Evolutionary conservation across 2,888 invertebrate species (phyloP), one percentile per base, ranked within the genome.

Genomic region (Chloromyia formosa): DNA sequence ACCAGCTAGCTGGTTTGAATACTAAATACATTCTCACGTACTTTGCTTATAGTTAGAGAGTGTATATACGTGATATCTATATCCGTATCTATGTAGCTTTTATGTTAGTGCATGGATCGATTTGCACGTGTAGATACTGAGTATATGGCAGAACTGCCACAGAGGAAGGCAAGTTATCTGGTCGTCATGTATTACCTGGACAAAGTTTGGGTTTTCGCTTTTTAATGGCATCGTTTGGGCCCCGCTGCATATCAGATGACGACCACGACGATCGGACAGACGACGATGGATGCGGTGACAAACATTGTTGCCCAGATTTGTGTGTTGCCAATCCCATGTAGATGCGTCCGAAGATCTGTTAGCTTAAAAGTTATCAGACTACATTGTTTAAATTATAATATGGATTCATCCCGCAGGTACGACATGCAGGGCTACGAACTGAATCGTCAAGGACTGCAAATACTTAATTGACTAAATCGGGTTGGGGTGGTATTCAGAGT

Each of bases 71-170:
- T 5, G 12, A 14, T 62, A 62, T 35, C 14, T 56, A 18, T 20
- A 10, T 62, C 62, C 23, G 40, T 62, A 16, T 40, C 40, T 69
- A 54, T 20, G 49, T 5, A 7, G 12, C 12, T 49, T 5, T 49
- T 5, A 49, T 10, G 10, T 49, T 12, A 3, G 16, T 49, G 68
- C 23, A 27, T 35, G 42, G 54, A 54, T 23, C 35, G 27, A 69
- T 69, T 69, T 54, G 68, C 68, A 69, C 68, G 68, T 69, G 68
- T 69, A 54, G 53, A 22, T 69, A 35, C 23, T 53, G 54, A 27
- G 53, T 66, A 45, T 10, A 49, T 14, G 22, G 53, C n/a, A 20
- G n/a, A 20, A 22, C 35, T 53, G 40, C 20, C 16, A 22, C 45
- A 64, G 61, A 61, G 61, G 61, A 61, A 62, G 62, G 62, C 40